Evolutionary conservation across 2,113 vertebrate genomes (phyloP), one percentile per base, ranked within the genome.

Genomic region (Nansenia antarctica): DNA sequence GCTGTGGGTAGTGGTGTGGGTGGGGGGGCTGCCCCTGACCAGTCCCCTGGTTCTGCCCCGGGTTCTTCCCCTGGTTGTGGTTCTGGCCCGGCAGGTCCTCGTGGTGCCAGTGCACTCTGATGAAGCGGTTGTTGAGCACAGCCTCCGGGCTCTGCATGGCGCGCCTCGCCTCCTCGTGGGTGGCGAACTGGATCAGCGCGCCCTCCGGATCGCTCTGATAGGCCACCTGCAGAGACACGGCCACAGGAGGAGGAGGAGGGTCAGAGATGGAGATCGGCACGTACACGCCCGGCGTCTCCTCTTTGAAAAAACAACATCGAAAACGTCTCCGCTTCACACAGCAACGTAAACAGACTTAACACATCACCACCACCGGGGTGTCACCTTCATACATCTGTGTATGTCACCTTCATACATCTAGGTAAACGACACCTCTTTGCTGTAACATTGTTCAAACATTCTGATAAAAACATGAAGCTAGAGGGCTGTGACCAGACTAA

Each of bases 101-200:
- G 81, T 96, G 93, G 76, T 95, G 95, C 98, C 98, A 98, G 84
- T 96, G 93, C 58, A 98, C 93, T 80, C 92, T 94, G 85, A 99
- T 98, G 85, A 98, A 98, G 20, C 96, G 95, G 88, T 98, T 98
- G 81, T 97, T 98, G 76, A 98, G 92, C 22, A 98, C 95, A 11
- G 98, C 97, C 90, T 99, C 96, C 39, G 95, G 95, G 89, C 96
- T 98, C 68, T 96, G 95, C 67, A 97, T 96, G 61, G 97, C 97
- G 70, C 94, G 94, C 84, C 92, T 96, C 68, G 97, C 96, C 85
- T 98, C 95, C 61, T 94, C 95, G 0, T 96, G 94, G 22, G 93
- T 93, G 31, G 95, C 93, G 88, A 99, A 99, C 83, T 98, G 96
- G 78, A 99, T 97, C 76, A 99, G 94, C 15, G 96, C 96, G 74